Evolutionary conservation across 2,888 invertebrate species (phyloP).

Genomic region (Eupelmus urozonus): DNA sequence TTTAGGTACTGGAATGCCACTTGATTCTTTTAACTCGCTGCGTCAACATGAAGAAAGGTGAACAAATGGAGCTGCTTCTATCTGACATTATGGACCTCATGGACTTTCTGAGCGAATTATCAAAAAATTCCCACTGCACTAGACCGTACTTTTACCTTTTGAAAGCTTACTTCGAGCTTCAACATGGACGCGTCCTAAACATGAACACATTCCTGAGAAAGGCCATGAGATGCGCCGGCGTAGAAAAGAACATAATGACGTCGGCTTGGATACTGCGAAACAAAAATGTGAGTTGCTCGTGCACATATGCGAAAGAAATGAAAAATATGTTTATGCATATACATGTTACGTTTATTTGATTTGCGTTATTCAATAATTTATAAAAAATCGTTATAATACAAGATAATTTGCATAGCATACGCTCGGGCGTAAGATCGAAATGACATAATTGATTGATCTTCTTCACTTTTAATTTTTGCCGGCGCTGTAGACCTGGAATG

Average conservation of each 20-base stretch:
- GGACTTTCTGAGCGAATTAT: slow-evolving; percentile 43
- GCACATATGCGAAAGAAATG: not conserved
- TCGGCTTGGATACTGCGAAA: slow-evolving; percentile 64
- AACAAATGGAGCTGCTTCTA: slow-evolving; percentile 53
- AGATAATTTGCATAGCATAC: slow-evolving; percentile 49
- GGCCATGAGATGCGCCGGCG: slow-evolving; percentile 59
- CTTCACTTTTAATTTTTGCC: slow-evolving; percentile 5
- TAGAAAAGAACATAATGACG: slow-evolving; percentile 62
- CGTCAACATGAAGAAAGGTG: slow-evolving; percentile 63
- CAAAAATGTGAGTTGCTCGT: slow-evolving; percentile 60
- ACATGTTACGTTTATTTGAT: slow-evolving; percentile 56
- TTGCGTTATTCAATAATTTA: slow-evolving; percentile 58
- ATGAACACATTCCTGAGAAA: slow-evolving; percentile 52
- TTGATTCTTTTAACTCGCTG: slow-evolving; percentile 63
- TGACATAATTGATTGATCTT: slow-evolving; percentile 5
- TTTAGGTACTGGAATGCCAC: slow-evolving; percentile 65
- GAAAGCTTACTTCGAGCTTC: slow-evolving; percentile 62
- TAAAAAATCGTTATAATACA: slow-evolving; percentile 59
- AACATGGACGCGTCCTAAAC: slow-evolving; percentile 53
- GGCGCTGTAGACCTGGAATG: slow-evolving; percentile 59
- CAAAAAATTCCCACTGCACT: slow-evolving; percentile 53
- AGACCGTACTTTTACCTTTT: slow-evolving; percentile 64
- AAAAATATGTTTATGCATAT: slow-evolving; percentile 33
- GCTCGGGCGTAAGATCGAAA: slow-evolving; percentile 39
- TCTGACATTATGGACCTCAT: slow-evolving; percentile 57